Conservation (phyloP, 1,140 invertebrate genomes). For the Drosophila ficusphila region DNA sequence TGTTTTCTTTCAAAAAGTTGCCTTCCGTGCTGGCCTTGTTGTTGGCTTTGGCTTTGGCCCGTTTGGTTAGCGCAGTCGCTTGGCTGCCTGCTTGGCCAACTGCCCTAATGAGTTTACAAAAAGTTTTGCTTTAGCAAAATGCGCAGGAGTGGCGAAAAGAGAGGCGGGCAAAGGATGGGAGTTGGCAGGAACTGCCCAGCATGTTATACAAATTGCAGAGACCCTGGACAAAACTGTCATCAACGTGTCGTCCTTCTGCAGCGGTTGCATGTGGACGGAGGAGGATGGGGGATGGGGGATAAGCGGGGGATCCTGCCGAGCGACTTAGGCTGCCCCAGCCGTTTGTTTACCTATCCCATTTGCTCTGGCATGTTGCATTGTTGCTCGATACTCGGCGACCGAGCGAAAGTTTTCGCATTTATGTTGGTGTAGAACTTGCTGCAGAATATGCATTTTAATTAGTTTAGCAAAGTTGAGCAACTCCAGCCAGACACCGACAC, state of each 20-base stretch:
- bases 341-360: slow-evolving; percentile 68
- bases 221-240: slow-evolving; percentile 67
- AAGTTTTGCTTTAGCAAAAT: slow-evolving; percentile 76
- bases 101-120: slow-evolving; percentile 81
- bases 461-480: slow-evolving; percentile 73
- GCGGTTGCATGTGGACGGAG: slow-evolving; percentile 15
- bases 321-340: slow-evolving; percentile 44
- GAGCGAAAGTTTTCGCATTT: slow-evolving; percentile 76
- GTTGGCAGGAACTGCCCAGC: slow-evolving; percentile 63
- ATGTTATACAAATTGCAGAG: slow-evolving; percentile 78
- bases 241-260: slow-evolving; percentile 59
- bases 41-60: slow-evolving; percentile 26
- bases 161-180: too few species aligned
- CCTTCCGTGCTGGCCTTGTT: slow-evolving; percentile 10
- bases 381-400: slow-evolving; percentile 56
- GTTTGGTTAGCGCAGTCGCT: slow-evolving; percentile 66
- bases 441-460: slow-evolving; percentile 80
- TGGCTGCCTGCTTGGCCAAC: slow-evolving; percentile 72
- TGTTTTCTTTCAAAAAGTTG: slow-evolving; percentile 72
- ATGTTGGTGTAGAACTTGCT: slow-evolving; percentile 48
- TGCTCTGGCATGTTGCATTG: slow-evolving; percentile 54
- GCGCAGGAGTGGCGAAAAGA: slow-evolving; percentile 23
- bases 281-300: slow-evolving; percentile 16
- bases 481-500: slow-evolving; percentile 32
- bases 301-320: neutral